Percentiles rank a stretch among this genome's conserved stretches.
Evolutionary conservation across 2,888 invertebrate genomes (phyloP).

Genomic region (Linyphia triangularis): DNA sequence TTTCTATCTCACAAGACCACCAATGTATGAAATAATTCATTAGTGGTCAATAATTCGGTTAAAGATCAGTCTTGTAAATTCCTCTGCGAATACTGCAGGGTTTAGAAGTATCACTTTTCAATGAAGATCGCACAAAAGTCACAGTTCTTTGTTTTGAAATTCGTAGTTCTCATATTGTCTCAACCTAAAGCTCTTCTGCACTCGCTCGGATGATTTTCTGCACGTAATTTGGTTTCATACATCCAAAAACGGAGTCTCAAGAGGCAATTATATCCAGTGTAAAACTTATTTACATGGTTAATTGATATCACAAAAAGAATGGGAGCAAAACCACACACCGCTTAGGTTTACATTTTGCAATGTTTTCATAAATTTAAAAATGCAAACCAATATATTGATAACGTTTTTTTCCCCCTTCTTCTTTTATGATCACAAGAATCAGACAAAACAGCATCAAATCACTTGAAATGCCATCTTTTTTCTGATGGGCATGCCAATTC

Average conservation of each 20-base stretch:
- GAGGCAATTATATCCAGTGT: background rate
- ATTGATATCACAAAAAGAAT: constrained; percentile 52
- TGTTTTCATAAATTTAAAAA: background rate
- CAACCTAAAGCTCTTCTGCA: constrained; percentile 4
- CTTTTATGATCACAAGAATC: background rate
- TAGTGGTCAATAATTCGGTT: constrained; percentile 70
- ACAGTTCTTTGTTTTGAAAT: constrained; percentile 17
- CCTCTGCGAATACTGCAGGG: constrained; percentile 16
- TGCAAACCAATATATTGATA: background rate
- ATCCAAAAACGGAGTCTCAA: background rate
- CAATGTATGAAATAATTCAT: constrained; percentile 35
- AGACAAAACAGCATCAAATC: background rate
- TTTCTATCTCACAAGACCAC: constrained; percentile 63
- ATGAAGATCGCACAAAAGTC: constrained; percentile 13
- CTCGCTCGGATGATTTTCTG: background rate
- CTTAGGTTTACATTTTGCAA: background rate
- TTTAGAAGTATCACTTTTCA: constrained; percentile 49
- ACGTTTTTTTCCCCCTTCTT: too few species aligned
- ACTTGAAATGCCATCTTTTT: background rate
- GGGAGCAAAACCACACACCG: constrained; percentile 25
- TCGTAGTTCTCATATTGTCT: background rate
- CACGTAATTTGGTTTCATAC: constrained; percentile 16
- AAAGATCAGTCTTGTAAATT: constrained; percentile 35
- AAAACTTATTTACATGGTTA: constrained; percentile 40
- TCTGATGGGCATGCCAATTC: background rate